Base-by-base conservation (phyloP, 2,888 invertebrate species). In the Prosapia bicincta region DNA sequence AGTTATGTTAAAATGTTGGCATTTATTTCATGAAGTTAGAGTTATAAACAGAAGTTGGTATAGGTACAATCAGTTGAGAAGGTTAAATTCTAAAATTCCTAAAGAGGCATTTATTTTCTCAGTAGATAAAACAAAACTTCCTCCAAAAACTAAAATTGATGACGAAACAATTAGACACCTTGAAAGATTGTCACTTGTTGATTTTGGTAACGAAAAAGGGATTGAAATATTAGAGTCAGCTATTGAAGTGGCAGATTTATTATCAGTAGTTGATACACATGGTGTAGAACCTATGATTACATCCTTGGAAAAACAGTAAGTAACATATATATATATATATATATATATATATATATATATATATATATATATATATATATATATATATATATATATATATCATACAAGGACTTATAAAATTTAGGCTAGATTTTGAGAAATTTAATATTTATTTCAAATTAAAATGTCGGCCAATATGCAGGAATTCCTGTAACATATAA, bases 111-210 rank as follows among this genome's bases (percentile, higher is more conserved):
- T 54, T 54, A 54, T 54, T 5, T 54, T 54, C 13, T n/a, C 54
- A 20, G 54, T 54, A 9, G 54, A 54, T 54, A 54, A 54, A 54
- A 54, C 54, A 54, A 54, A 54, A 54, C 54, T 54, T 20, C 54
- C 54, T 20, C 20, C 54, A 5, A n/a, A 13, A 54, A 54, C 54
- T 30, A 26, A 82, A 81, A 79, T 82, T 26, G 88, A 89, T 82
- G 83, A 84, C 7, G 84, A 86, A 78, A 92, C 92, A 0, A 89
- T 97, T 76, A 88, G 89, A 67, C 89, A 93, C 75, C 85, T 98
- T 79, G 97, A 97, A 85, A 88, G 93, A 79, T 86, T 97, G 69
- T 94, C 97, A 0, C 85, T 98, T 76, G 95, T 98, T 0, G 92
- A 95, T 85, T 93, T 95, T 84, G 92, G 92, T 73, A 93, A 91